Evolutionary conservation across 2,888 invertebrate genomes (phyloP).

Genomic region (Tromatobia lineatoria): DNA sequence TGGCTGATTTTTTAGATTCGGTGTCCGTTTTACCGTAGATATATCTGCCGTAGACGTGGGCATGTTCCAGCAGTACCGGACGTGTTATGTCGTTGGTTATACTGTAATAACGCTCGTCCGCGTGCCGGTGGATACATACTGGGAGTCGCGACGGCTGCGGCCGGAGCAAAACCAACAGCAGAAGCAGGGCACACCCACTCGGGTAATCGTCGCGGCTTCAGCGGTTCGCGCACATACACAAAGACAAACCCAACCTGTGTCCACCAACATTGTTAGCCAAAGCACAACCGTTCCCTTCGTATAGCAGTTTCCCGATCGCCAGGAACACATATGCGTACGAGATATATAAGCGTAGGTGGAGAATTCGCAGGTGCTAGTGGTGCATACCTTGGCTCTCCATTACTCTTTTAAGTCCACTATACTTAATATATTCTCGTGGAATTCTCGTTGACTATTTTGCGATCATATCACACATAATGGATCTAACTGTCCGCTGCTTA

Average conservation of each 20-base stretch:
- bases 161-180: constrained; percentile 39
- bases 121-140: constrained; percentile 36
- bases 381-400: constrained; percentile 14
- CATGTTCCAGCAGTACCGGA: constrained; percentile 34
- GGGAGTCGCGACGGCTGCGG: constrained; percentile 19
- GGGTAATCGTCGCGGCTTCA: constrained; percentile 48
- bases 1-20: constrained; percentile 31
- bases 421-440: neutral
- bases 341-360: constrained; percentile 52
- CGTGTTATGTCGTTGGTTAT: constrained; percentile 47
- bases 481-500: neutral
- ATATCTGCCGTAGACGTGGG: constrained; percentile 38
- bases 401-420: neutral
- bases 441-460: neutral
- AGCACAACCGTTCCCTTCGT: constrained; percentile 22
- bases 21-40: constrained; percentile 2
- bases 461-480: neutral
- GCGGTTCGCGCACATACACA: constrained; percentile 18
- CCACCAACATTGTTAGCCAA: constrained; percentile 39
- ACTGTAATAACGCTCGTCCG: constrained; percentile 42
- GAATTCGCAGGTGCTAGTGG: constrained; percentile 59
- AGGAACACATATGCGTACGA: constrained; percentile 43
- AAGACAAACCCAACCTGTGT: neutral
- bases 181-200: constrained; percentile 62
- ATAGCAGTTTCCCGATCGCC: constrained; percentile 43